Base-by-base conservation (phyloP, 2,888 invertebrate genomes). In the Cristatella mucedo region DNA sequence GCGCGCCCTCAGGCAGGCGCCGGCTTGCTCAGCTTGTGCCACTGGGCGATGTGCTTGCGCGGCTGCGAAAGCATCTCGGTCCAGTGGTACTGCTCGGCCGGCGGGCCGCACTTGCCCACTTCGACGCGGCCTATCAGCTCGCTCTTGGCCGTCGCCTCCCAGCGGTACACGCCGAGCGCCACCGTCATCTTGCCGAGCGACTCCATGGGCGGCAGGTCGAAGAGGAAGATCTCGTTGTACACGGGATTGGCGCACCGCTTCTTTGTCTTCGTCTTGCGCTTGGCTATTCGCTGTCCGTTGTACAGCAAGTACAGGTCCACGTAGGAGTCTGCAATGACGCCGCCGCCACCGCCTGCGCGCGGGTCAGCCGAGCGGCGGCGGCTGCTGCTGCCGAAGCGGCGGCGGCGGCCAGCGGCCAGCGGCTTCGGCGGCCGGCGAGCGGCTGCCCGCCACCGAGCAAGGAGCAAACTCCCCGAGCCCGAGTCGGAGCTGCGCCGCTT, bases 201-300 rank as follows among this genome's bases (percentile, higher is more conserved):
- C 50, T 80, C 82, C 30, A 75, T 75, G 40, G 75, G 74, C 15
- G 87, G 91, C 49, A 95, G 83, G 57, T 95, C 93, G 65, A 95
- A 95, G 40, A 89, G 84, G 69, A 97, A 93, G 40, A 89, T 89
- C 70, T 97, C 95, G 71, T 97, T 97, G 74, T 91, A 97, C 41
- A 97, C 91, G 1, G 95, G 97, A 71, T 87, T 89, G 53, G 91
- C 72, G 1, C 95, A 95, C 41, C 91, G 76, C 68, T 91, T 95
- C 75, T 93, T 93, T 36, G 95, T 91, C 66, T 93, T 93, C 0
- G 95, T 95, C 73, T 95, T 93, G 75, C 93, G 93, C 74, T 95
- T 97, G 36, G 89, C 86, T 55, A 95, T 84, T 48, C 93, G 78
- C 63, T 93, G 91, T n/a, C 86, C 85, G 69, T 95, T 89, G 71